Percentiles rank a stretch among this genome's conserved stretches.
Conservation (phyloP, 2,888 invertebrate species). For the Hedychridium roseum region DNA sequence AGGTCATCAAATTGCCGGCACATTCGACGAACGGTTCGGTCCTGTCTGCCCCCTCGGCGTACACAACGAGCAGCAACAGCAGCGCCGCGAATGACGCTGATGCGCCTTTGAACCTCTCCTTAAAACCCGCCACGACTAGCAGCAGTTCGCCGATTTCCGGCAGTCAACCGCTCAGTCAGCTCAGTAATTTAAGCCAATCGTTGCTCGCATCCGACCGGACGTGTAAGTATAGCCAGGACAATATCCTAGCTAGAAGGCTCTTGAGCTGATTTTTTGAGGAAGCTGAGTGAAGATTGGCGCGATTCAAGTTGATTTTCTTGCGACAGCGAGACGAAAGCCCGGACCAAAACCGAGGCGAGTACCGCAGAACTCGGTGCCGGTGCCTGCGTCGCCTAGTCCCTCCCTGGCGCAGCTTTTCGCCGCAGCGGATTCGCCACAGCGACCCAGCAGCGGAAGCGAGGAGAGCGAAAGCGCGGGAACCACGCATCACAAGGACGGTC, state of each 20-base stretch:
- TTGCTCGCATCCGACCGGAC: conserved; percentile 65
- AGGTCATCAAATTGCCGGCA: conserved; percentile 82
- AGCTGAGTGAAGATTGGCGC: neutral
- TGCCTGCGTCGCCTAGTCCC: conserved; percentile 67
- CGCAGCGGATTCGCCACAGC: conserved; percentile 69
- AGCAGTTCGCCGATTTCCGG: conserved; percentile 52
- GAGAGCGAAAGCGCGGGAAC: conserved; percentile 68
- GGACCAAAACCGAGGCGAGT: conserved; percentile 75
- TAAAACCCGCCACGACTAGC: conserved; percentile 71
- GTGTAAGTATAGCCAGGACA: conserved; percentile 61
- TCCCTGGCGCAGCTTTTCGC: conserved; percentile 68
- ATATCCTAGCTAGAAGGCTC: neutral
- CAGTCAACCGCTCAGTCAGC: conserved; percentile 60
- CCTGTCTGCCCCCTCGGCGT: conserved; percentile 65
- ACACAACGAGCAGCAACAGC: conserved; percentile 64
- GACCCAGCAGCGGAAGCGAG: conserved; percentile 71
- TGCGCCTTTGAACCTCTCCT: conserved; percentile 82
- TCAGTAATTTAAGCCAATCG: conserved; percentile 62
- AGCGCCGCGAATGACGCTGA: conserved; percentile 71
- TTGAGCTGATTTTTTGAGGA: neutral
- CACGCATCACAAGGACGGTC: conserved; percentile 72
- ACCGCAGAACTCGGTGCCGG: conserved; percentile 66
- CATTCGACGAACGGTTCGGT: conserved; percentile 62
- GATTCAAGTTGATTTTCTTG: conserved; percentile 7
- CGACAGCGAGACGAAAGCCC: conserved; percentile 76